Conservation (phyloP, 2,888 invertebrate genomes). For the Dicyrtoma fusca region DNA sequence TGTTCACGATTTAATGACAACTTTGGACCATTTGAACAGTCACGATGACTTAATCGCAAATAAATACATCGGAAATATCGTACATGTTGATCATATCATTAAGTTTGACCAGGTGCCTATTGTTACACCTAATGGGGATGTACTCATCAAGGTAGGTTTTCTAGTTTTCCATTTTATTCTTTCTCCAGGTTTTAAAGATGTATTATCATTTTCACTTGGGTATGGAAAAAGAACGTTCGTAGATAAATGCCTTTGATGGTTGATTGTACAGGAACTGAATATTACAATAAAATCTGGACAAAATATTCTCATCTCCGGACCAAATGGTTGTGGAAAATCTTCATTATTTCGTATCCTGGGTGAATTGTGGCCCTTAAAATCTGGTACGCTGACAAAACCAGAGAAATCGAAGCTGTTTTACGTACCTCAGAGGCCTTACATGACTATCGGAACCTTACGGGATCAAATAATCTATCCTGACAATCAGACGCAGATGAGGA, state of each 20-base stretch:
- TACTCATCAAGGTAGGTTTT: conserved; percentile 72
- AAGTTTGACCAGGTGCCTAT: conserved; percentile 91
- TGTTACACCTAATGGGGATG: conserved; percentile 96
- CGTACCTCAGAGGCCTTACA: conserved; percentile 96
- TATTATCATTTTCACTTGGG: too few relatives aligned
- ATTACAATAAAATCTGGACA: conserved; percentile 94
- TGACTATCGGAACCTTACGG: conserved; percentile 92
- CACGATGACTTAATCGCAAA: conserved; percentile 59
- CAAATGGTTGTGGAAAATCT: conserved; percentile 98
- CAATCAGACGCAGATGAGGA: conserved; percentile 78
- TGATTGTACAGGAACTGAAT: conserved; percentile 57
- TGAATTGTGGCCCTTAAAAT: conserved; percentile 96
- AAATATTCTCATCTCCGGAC: conserved; percentile 97
- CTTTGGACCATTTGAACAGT: conserved; percentile 78
- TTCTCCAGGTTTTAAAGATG: too few relatives aligned
- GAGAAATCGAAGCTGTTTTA: conserved; percentile 93
- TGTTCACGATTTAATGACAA: conserved; percentile 84
- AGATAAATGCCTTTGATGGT: too few relatives aligned
- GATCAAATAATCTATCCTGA: conserved; percentile 98
- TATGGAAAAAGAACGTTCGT: too few relatives aligned
- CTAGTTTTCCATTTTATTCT: too few relatives aligned
- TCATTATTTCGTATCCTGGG: conserved; percentile 95
- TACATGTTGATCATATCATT: conserved; percentile 76
- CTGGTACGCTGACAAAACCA: conserved; percentile 92
- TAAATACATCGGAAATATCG: conserved; percentile 20